Conservation (phyloP, 37 sponge, comb jelly and placozoan genomes). For the Geodia barretti region DNA sequence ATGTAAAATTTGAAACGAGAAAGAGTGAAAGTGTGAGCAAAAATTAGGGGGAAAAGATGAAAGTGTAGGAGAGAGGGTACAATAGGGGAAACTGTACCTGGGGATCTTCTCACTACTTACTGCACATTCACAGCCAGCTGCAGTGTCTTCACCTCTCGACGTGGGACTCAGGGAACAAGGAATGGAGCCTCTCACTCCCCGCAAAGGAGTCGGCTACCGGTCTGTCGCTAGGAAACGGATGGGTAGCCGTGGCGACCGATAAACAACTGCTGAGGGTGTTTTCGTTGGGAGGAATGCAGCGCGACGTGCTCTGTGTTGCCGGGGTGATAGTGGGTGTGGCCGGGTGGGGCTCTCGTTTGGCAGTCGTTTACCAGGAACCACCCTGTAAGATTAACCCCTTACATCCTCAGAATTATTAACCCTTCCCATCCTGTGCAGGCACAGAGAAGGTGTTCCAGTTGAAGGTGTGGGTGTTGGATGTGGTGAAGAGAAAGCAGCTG, state of each 20-base stretch:
- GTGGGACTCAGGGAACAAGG: conserved; percentile 67
- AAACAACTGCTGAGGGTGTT: conserved; percentile 53
- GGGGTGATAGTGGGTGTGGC: conserved; percentile 63
- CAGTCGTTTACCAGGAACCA: conserved; percentile 52
- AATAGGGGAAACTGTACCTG: too few species aligned
- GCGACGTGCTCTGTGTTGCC: conserved; percentile 58
- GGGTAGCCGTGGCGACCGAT: conserved; percentile 82
- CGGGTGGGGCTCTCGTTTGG: conserved; percentile 43
- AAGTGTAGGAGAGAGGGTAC: too few species aligned
- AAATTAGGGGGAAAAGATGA: too few species aligned
- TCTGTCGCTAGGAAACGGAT: conserved; percentile 55
- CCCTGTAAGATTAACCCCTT: neutral
- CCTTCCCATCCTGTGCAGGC: conserved; percentile 2
- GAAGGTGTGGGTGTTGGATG: conserved; percentile 60
- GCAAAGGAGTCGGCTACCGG: conserved; percentile 41
- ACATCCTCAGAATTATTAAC: too few species aligned
- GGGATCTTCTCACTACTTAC: too few species aligned
- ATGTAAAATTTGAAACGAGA: too few species aligned
- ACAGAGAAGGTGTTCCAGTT: conserved; percentile 45
- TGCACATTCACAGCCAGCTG: conserved; percentile 60
- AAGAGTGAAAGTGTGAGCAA: too few species aligned
- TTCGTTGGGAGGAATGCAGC: conserved; percentile 75
- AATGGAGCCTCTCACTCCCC: conserved; percentile 71
- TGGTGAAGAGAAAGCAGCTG: conserved; percentile 37
- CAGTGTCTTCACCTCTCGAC: conserved; percentile 69